Evolutionary conservation across 2,797 vertebrate species (phyloP), one percentile per base, ranked within the genome.

Genomic region (Clarias laeviceps): DNA sequence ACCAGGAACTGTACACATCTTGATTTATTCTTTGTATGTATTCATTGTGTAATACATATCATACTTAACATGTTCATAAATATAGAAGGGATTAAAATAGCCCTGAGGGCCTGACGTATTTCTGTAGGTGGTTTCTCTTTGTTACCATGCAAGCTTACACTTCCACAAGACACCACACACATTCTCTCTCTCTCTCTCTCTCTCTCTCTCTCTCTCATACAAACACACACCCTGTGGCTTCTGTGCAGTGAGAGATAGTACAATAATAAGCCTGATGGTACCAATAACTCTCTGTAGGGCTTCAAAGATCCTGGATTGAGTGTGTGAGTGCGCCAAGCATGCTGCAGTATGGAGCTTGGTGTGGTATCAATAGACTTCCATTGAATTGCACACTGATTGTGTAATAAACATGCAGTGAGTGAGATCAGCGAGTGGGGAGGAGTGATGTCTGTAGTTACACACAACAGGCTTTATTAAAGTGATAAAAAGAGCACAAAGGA

Each of bases 331-430:
- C 24, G 4, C 61, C 34, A 1, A 40, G 77, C 61, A 64, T 4
- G 77, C 59, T 54, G 24, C 20, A 56, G 2, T 24, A 54, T 29
- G 64, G 45, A 7, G 40, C 80, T 57, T 18, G 29, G 54, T 69
- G 45, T 50, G 59, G 40, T 80, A 80, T 80, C 27, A 17, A 80
- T 22, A 82, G 64, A 1, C 22, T 62, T 57, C 29, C 34, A 8
- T 24, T 24, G 45, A 56, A 66, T 22, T 56, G 80, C 27, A 32
- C 45, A 24, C 45, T 54, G 18, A 66, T 66, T 81, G 64, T 81
- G 68, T 83, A 66, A 66, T 66, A 81, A 81, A 66, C 62, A 66
- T n/a, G 37, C 78, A 80, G 61, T 50, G 45, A 81, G 18, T 69
- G 45, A 69, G 64, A 69, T 82, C 27, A 82, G 80, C 2, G 11